Conservation (phyloP, 2,113 vertebrate species). For the Eulemur rufifrons region DNA sequence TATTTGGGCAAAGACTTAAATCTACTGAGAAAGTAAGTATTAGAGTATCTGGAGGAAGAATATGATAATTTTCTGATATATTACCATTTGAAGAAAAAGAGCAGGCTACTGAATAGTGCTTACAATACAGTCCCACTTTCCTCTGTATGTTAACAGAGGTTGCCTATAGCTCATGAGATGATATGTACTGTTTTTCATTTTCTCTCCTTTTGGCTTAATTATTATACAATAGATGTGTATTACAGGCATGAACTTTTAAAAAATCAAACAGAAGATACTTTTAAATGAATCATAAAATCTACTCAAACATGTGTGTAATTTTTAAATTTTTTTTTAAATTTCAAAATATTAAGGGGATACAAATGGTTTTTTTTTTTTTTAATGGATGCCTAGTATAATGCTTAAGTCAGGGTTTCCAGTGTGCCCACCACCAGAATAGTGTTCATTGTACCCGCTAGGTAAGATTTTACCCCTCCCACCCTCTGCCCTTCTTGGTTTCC, state of each 20-base stretch:
- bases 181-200: background rate
- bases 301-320: slow-evolving; percentile 69
- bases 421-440: too few relatives aligned
- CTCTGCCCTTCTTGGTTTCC: too few relatives aligned
- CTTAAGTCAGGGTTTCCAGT: too few relatives aligned
- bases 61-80: background rate
- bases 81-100: background rate
- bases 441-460: too few relatives aligned
- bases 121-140: background rate
- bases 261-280: slow-evolving; percentile 54
- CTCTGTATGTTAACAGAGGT: background rate
- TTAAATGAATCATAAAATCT: slow-evolving; percentile 62
- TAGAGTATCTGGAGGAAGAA: background rate
- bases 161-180: background rate
- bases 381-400: too few relatives aligned
- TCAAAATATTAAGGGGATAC: too few relatives aligned
- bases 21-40: slow-evolving; percentile 22
- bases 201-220: slow-evolving; percentile 24
- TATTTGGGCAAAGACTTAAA: background rate
- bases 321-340: background rate
- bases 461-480: too few relatives aligned
- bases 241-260: background rate
- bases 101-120: background rate
- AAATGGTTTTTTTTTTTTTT: too few relatives aligned
- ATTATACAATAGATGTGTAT: slow-evolving; percentile 45